Evolutionary conservation across 2,888 invertebrate genomes (phyloP).

Genomic region (Autographa gamma): DNA sequence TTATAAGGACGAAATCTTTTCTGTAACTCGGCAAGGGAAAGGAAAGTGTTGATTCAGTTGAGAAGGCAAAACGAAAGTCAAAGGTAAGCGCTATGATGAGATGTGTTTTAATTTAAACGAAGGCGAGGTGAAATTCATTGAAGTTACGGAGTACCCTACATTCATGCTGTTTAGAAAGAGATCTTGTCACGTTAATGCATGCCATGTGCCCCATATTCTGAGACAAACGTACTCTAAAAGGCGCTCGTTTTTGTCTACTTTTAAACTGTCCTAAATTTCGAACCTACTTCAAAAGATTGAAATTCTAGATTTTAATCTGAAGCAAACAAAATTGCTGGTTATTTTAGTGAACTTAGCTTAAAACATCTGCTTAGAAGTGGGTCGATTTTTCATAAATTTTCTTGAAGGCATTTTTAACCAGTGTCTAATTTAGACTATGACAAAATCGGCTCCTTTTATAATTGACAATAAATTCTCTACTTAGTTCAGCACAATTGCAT

Average conservation of each 20-base stretch:
- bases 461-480: no score
- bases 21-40: neutral
- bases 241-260: slow-evolving; percentile 13
- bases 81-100: neutral
- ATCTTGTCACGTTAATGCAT: slow-evolving; percentile 51
- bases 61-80: slow-evolving; percentile 14
- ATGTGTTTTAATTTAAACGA: slow-evolving; percentile 47
- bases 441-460: no score
- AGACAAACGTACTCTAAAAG: slow-evolving; percentile 16
- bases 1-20: no score
- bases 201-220: slow-evolving; percentile 35
- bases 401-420: no score
- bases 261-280: neutral
- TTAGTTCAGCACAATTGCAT: no score
- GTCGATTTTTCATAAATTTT: no score
- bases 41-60: slow-evolving; percentile 16
- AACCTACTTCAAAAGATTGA: neutral
- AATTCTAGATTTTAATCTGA: neutral
- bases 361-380: no score
- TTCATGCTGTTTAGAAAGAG: slow-evolving; percentile 35
- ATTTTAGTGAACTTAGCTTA: neutral
- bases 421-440: no score
- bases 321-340: neutral
- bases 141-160: slow-evolving; percentile 19
- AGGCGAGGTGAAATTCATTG: slow-evolving; percentile 30